Evolutionary conservation across 2,888 invertebrate genomes (phyloP).

Genomic region (Deroplatys truncata): DNA sequence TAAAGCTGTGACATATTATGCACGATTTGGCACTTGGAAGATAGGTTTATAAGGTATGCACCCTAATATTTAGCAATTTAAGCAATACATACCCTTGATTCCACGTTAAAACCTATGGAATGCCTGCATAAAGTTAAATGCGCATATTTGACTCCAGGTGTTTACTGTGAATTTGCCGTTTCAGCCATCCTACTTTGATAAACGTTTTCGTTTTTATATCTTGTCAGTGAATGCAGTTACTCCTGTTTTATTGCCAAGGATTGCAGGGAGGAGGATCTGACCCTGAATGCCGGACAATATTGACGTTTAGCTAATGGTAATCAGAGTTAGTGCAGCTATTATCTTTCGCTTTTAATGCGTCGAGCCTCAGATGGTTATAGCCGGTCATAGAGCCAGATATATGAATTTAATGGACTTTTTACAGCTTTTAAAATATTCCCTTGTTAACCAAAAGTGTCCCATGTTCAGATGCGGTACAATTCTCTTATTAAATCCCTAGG

Average conservation of each 20-base stretch:
- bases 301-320: neutral
- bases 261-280: neutral
- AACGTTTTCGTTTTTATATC: too few species aligned
- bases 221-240: too few species aligned
- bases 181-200: too few species aligned
- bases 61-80: too few species aligned
- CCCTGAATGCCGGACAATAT: neutral
- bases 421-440: neutral
- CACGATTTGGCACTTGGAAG: too few species aligned
- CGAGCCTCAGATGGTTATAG: neutral
- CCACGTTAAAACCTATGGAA: too few species aligned
- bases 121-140: too few species aligned
- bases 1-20: too few species aligned
- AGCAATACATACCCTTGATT: too few species aligned
- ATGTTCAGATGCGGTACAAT: neutral
- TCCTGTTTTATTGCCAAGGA: neutral
- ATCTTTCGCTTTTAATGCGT: neutral
- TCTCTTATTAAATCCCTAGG: neutral
- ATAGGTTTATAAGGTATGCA: too few species aligned
- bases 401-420: neutral
- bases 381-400: neutral
- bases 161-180: too few species aligned
- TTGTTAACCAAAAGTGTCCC: neutral
- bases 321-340: neutral
- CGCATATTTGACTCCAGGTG: too few species aligned